phyloP scores from a whole-genome alignment of 2,888 invertebrate species.

The Podotricha telesiphe region DNA sequence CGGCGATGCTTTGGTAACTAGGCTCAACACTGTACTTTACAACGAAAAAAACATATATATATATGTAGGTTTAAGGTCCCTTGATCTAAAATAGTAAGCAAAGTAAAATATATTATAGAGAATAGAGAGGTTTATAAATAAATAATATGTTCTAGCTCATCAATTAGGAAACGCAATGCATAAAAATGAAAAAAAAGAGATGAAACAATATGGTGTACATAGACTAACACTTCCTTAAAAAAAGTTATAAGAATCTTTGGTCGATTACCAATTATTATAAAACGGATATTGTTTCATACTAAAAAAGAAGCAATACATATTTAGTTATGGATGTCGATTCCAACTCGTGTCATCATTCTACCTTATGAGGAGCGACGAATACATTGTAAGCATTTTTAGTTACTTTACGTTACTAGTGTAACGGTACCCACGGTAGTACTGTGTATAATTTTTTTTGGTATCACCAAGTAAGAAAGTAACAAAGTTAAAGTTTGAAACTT shows the following conservation, averaged over 20 bases:
- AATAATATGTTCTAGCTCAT: too few relatives aligned
- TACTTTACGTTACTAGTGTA: not conserved
- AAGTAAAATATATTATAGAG: too few relatives aligned
- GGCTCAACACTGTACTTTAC: too few relatives aligned
- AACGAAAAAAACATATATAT: too few relatives aligned
- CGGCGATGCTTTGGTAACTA: too few relatives aligned
- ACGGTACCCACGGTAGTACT: not conserved
- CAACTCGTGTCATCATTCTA: conserved; percentile 13
- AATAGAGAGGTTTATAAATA: too few relatives aligned
- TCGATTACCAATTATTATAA: conserved; percentile 13
- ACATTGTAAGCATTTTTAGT: conserved; percentile 1
- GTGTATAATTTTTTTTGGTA: too few relatives aligned
- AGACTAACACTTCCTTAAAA: not conserved
- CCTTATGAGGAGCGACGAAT: conserved; percentile 7
- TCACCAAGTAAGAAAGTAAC: not conserved
- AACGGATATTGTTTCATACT: conserved; percentile 18
- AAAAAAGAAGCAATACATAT: conserved; percentile 17
- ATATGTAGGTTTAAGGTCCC: too few relatives aligned
- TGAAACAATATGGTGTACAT: too few relatives aligned
- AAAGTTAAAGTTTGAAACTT: not conserved
- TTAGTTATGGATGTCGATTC: conserved; percentile 14
- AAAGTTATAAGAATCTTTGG: not conserved
- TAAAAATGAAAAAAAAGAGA: too few relatives aligned
- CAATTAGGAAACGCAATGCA: too few relatives aligned
- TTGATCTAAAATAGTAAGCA: too few relatives aligned